A percentile compares a stretch with the other conserved stretches of the same genome.
These are phyloP conservation scores for Myopa tessellatipennis DNA, from an alignment of 2,888 invertebrate species.

Conservation along the genomic window DNA sequence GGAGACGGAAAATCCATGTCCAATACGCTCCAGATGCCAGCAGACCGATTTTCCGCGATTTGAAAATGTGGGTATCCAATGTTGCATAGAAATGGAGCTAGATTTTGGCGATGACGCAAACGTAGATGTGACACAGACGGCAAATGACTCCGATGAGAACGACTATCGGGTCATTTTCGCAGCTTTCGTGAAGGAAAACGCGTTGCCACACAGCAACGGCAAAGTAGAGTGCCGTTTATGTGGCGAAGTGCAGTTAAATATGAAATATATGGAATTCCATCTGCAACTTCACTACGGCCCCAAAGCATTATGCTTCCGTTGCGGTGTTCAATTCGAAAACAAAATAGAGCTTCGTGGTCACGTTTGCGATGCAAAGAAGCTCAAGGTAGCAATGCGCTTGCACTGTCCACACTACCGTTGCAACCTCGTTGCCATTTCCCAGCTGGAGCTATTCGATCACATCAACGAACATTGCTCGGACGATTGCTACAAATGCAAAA, in stretches of 20 bases:
- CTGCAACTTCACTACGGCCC: conserved; percentile 54
- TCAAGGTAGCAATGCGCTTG: neutral
- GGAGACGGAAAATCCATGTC: conserved; percentile 33
- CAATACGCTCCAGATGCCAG: conserved; percentile 40
- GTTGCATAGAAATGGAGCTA: conserved; percentile 43
- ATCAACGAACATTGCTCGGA: conserved; percentile 47
- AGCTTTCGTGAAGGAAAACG: conserved; percentile 42
- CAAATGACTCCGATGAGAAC: neutral
- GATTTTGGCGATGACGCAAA: conserved; percentile 10
- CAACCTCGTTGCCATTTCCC: conserved; percentile 45
- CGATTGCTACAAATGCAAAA: conserved; percentile 49
- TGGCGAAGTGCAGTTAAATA: conserved; percentile 52
- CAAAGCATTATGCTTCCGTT: conserved; percentile 49
- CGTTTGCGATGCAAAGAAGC: conserved; percentile 36
- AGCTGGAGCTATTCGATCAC: conserved; percentile 51
- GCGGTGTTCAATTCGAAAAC: conserved; percentile 50
- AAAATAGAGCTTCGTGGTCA: conserved; percentile 47
- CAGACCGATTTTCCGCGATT: conserved; percentile 39
- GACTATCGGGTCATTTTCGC: conserved; percentile 5
- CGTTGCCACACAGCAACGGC: conserved; percentile 49
- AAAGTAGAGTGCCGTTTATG: conserved; percentile 55
- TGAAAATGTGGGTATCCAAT: conserved; percentile 52
- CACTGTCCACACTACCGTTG: conserved; percentile 55
- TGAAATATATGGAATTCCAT: conserved; percentile 48
- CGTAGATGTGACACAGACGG: neutral